Evolutionary conservation across 1,140 invertebrate genomes (phyloP), one percentile per base, ranked within the genome.

Genomic region (Acromyrmex heyeri): DNA sequence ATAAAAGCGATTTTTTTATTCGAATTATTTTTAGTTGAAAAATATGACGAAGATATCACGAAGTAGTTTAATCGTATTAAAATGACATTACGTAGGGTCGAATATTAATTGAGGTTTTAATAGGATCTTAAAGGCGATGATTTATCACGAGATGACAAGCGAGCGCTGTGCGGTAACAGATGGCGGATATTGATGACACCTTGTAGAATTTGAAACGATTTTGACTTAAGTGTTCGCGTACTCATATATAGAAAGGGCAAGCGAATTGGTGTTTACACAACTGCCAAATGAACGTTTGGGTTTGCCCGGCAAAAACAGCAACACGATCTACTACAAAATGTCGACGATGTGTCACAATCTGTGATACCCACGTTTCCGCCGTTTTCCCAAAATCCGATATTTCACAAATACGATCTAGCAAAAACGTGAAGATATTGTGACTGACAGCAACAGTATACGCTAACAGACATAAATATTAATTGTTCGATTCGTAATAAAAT

Each of bases 251-350:
- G 61, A 34, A 57, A 38, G 16, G 44, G 65, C 21, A 85, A 85
- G 83, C 61, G 82, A 75, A 85, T 86, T 77, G 73, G 30, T 91
- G 90, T 91, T 92, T 92, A 91, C 75, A 90, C 62, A 65, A 85
- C 73, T 57, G 75, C 87, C 87, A 92, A 92, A 92, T 92, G 87
- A 91, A 92, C 73, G 65, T 72, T 24, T 62, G 30, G 24, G 88
- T 89, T 89, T 89, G 48, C 64, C 7, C 62, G 64, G 64, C 64
- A 90, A 90, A 90, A 90, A 90, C 89, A 90, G 89, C 86, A 86
- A 65, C 59, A 27, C 38, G 38, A 21, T 30, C 57, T 59, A 64
- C 50, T 69, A 73, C 38, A 81, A 57, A 70, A 48, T 85, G 57
- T 88, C 78, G 86, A 75, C 82, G 72, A 62, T 86, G 24, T 87